Conservation (phyloP, 2,113 vertebrate species). For the Ailurus styani region DNA sequence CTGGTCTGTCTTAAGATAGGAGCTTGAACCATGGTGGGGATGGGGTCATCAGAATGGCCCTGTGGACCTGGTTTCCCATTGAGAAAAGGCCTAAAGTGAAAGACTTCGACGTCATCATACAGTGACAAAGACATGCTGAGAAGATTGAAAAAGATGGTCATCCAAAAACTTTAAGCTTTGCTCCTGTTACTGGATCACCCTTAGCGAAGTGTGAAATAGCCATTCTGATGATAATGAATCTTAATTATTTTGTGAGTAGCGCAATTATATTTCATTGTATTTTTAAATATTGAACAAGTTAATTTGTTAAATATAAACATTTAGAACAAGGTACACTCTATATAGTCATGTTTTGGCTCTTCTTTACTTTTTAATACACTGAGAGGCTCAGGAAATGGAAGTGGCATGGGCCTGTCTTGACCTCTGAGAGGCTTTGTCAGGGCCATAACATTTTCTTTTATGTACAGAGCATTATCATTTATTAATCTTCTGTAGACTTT, state of each 20-base stretch:
- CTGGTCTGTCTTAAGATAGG: background rate
- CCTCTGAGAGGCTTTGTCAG: background rate
- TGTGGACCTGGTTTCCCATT: background rate
- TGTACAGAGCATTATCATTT: slow-evolving; percentile 44
- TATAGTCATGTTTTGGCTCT: background rate
- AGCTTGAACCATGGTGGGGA: background rate
- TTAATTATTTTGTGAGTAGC: background rate
- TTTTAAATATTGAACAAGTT: background rate
- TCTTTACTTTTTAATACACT: background rate
- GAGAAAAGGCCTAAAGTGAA: background rate
- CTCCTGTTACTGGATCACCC: background rate
- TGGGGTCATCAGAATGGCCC: background rate
- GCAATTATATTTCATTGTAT: background rate
- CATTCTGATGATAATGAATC: background rate
- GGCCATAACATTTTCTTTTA: slow-evolving; percentile 36
- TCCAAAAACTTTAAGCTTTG: background rate
- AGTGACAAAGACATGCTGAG: background rate
- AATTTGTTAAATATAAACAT: background rate
- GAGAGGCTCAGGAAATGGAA: background rate
- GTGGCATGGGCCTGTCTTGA: background rate
- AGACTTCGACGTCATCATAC: background rate
- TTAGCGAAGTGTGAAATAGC: background rate
- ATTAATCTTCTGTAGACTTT: slow-evolving; percentile 59
- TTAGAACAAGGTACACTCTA: background rate
- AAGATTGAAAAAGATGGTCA: background rate